Conservation (phyloP, 2,113 vertebrate species). For the Pteropus alecto region DNA sequence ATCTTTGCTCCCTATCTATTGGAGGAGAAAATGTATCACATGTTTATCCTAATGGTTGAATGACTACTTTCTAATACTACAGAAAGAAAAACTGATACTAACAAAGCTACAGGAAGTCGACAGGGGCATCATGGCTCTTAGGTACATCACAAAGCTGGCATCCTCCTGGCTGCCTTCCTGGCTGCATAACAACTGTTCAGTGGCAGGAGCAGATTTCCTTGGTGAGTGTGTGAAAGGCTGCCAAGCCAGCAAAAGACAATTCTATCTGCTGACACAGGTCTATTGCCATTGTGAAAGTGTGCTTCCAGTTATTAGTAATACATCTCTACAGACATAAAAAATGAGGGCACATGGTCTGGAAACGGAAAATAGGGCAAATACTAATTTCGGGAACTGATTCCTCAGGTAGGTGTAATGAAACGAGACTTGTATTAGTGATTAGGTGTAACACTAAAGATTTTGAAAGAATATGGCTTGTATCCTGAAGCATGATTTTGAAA, state of each 20-base stretch:
- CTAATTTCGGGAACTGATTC: not conserved
- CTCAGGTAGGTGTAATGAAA: not conserved
- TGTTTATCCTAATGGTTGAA: not conserved
- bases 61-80: not conserved
- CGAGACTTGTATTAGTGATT: not conserved
- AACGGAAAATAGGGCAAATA: not conserved
- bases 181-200: fast-evolving
- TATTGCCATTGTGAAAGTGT: not conserved
- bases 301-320: not conserved
- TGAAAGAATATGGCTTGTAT: not conserved
- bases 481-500: not conserved
- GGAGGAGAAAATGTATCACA: not conserved
- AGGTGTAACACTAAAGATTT: not conserved
- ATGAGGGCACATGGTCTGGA: not conserved
- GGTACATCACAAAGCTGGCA: fast-evolving
- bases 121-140: not conserved
- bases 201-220: not conserved
- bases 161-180: not conserved
- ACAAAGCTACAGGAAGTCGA: not conserved
- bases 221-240: not conserved
- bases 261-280: not conserved
- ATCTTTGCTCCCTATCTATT: not conserved
- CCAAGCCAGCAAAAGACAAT: fast-evolving
- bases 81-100: not conserved
- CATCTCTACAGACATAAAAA: not conserved